Conservation (phyloP, 2,797 vertebrate species). For the Lithobates pipiens region DNA sequence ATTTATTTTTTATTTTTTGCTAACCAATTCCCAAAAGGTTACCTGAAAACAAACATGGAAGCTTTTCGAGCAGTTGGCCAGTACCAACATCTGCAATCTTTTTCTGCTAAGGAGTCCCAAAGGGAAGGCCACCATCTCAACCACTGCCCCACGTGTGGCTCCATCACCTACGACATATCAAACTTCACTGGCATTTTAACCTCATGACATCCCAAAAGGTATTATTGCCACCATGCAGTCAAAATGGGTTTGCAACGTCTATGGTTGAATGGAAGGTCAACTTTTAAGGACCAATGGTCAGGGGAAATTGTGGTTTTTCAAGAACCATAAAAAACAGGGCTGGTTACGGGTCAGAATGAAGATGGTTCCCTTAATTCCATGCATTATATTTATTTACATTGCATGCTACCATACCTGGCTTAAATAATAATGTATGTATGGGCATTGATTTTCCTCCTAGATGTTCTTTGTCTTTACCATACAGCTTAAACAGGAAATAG, state of each 20-base stretch:
- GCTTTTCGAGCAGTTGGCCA: not conserved
- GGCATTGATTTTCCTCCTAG: not conserved
- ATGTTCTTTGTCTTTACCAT: not conserved
- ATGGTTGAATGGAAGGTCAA: constrained; percentile 11
- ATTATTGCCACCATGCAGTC: constrained; percentile 23
- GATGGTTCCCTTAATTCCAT: constrained; percentile 25
- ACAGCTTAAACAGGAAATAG: too few species aligned
- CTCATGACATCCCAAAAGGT: constrained; percentile 36
- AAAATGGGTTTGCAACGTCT: constrained; percentile 34
- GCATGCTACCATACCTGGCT: not conserved
- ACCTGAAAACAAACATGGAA: not conserved
- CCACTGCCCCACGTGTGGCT: constrained; percentile 32
- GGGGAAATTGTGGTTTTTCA: constrained; percentile 34
- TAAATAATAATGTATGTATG: not conserved
- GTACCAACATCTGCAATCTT: not conserved
- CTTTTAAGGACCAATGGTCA: constrained; percentile 53
- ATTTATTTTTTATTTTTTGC: too few species aligned
- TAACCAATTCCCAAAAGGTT: too few species aligned
- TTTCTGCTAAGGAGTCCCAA: not conserved
- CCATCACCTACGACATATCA: constrained; percentile 38
- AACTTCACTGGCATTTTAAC: constrained; percentile 27
- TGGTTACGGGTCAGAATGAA: constrained; percentile 51
- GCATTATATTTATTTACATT: not conserved
- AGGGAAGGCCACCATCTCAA: not conserved
- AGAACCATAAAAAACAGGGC: constrained; percentile 28